Evolutionary conservation across 23 tunicate species (phyloP).

Genomic region (Clavelina lepadiformis): DNA sequence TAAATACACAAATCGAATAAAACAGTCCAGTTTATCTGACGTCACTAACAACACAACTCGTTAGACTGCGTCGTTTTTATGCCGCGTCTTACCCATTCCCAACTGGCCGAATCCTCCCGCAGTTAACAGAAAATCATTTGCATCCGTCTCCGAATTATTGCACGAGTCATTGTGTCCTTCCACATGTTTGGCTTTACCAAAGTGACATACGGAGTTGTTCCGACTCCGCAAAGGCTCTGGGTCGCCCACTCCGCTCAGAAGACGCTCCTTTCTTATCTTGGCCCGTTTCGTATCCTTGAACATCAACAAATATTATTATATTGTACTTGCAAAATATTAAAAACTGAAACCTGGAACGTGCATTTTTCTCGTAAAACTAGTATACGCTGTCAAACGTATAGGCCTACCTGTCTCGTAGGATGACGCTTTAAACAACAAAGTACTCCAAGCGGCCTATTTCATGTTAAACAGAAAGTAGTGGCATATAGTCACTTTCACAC

Average conservation of each 20-base stretch:
- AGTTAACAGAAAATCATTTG: constrained; percentile 48
- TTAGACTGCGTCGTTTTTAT: too few species aligned
- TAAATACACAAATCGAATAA: background rate
- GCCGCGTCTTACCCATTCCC: background rate
- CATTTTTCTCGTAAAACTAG: too few species aligned
- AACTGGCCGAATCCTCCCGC: constrained; percentile 35
- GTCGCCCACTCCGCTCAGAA: constrained; percentile 34
- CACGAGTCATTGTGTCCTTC: constrained; percentile 13
- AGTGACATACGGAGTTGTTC: constrained; percentile 52
- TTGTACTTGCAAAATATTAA: too few species aligned
- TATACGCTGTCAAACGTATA: too few species aligned
- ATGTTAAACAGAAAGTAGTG: too few species aligned
- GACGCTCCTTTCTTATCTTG: constrained; percentile 26
- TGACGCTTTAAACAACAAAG: too few species aligned
- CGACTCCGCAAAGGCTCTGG: constrained; percentile 53
- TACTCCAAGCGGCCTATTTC: too few species aligned
- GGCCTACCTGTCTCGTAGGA: too few species aligned
- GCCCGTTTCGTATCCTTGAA: constrained; percentile 16
- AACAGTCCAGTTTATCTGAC: background rate
- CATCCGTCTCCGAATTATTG: constrained; percentile 59
- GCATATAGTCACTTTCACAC: too few species aligned
- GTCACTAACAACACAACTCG: background rate
- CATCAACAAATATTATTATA: background rate
- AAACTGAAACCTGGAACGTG: too few species aligned
- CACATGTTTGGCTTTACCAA: constrained; percentile 11